Percentiles rank a stretch among this genome's conserved stretches.
phyloP scores from a whole-genome alignment of 2,113 vertebrate species.

The Malurus cyaneus region DNA sequence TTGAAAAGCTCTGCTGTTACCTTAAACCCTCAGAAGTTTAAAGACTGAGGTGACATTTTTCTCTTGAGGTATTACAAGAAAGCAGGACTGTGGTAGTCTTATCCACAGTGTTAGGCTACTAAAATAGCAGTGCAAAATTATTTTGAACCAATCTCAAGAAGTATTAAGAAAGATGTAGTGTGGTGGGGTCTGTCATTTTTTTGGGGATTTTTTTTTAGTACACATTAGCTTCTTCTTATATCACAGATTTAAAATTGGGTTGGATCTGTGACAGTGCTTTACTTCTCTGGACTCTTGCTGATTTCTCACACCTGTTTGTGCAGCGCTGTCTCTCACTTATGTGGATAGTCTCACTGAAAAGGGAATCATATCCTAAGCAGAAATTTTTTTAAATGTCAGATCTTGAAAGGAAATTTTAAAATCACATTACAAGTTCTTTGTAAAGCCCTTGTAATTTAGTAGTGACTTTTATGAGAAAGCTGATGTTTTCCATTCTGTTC shows the following conservation, averaged over 20 bases:
- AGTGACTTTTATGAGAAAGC: not conserved
- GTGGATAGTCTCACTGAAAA: not conserved
- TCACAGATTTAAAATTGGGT: not conserved
- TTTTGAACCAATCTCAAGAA: not conserved
- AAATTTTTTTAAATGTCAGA: not conserved
- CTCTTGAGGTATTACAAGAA: not conserved
- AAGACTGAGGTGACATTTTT: not conserved
- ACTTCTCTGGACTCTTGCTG: not conserved
- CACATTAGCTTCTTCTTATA: not conserved
- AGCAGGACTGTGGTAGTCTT: not conserved
- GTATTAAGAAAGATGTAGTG: not conserved
- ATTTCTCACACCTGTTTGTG: not conserved
- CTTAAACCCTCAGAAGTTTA: not conserved
- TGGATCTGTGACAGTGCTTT: not conserved
- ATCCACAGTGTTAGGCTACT: not conserved
- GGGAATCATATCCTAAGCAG: not conserved
- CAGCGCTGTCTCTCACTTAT: not conserved
- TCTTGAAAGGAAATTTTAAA: not conserved
- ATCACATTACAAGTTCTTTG: not conserved
- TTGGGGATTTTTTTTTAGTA: fast-evolving
- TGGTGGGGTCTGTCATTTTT: not conserved
- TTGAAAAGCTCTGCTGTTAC: not conserved
- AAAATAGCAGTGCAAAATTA: not conserved
- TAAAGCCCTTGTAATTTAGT: not conserved
- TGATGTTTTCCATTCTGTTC: not conserved